Evolutionary conservation across 1,140 invertebrate genomes (phyloP).

Genomic region (Leptonema lineaticorne): DNA sequence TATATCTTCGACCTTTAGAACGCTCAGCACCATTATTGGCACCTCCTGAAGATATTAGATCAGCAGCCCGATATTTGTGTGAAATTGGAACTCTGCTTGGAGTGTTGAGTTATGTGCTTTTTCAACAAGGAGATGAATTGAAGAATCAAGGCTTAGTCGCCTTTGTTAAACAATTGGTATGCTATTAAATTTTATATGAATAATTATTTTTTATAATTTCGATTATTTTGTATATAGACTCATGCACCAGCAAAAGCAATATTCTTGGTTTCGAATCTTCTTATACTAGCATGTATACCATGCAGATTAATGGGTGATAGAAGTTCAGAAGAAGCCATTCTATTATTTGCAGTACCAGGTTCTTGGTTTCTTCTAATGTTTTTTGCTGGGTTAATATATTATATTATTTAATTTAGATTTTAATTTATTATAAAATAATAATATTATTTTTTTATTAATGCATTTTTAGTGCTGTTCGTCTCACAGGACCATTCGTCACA

Average conservation of each 20-base stretch:
- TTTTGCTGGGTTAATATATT: constrained; percentile 95
- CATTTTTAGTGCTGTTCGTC: constrained; percentile 78
- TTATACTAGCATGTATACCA: constrained; percentile 92
- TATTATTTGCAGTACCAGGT: constrained; percentile 89
- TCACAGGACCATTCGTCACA: constrained; percentile 96
- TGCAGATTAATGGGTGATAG: constrained; percentile 74
- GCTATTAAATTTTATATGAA: constrained; percentile 39
- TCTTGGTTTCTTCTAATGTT: constrained; percentile 98
- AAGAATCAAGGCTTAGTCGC: constrained; percentile 88
- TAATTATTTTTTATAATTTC: background rate
- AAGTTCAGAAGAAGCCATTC: constrained; percentile 84
- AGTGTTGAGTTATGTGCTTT: constrained; percentile 84
- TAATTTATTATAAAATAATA: background rate
- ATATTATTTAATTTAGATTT: no score
- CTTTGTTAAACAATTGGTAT: constrained; percentile 91
- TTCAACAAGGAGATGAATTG: constrained; percentile 92
- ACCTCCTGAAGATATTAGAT: constrained; percentile 51
- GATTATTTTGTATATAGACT: constrained; percentile 61
- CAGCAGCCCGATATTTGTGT: constrained; percentile 67
- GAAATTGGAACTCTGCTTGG: constrained; percentile 84
- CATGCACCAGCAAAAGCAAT: constrained; percentile 93
- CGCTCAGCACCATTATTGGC: constrained; percentile 49
- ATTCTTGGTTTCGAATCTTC: constrained; percentile 88
- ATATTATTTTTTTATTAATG: background rate
- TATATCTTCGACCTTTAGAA: constrained; percentile 81